These are phyloP conservation scores for Callorhinus ursinus DNA, from an alignment of 2,113 vertebrate genomes.

Conservation along the genomic window DNA sequence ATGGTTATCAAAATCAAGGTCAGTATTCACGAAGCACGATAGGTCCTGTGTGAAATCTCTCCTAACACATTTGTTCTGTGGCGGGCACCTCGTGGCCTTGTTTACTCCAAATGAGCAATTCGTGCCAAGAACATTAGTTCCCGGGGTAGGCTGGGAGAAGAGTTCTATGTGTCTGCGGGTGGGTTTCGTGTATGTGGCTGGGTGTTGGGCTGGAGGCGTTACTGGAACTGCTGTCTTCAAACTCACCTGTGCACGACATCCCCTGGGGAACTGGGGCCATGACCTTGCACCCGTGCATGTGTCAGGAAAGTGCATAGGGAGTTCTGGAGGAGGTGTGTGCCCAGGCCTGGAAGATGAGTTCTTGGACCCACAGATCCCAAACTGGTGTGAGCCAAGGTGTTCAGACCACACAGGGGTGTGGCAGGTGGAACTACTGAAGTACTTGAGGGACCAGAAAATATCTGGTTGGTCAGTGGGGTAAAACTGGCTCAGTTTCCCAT, in stretches of 20 bases:
- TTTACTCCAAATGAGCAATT: neutral
- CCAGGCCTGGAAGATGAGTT: neutral
- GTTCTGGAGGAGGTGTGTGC: neutral
- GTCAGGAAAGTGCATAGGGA: constrained; percentile 61
- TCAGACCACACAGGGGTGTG: neutral
- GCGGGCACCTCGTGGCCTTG: neutral
- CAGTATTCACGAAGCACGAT: neutral
- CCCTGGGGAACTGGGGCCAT: neutral
- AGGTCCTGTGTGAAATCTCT: neutral
- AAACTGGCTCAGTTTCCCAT: neutral
- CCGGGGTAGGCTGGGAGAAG: neutral
- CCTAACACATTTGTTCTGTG: neutral
- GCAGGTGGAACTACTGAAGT: neutral
- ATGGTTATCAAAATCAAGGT: neutral
- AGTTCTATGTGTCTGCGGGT: neutral
- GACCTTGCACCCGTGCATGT: neutral
- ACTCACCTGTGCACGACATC: neutral
- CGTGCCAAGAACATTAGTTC: neutral
- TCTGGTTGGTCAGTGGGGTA: neutral
- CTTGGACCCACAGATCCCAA: neutral
- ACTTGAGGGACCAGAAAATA: constrained; percentile 44
- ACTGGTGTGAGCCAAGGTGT: constrained; percentile 37
- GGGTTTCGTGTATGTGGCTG: too few relatives aligned
- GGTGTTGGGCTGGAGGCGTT: neutral
- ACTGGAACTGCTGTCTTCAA: constrained; percentile 25